These are phyloP conservation scores for Reticulitermes speratus DNA, from an alignment of 1,140 invertebrate species.

Conservation along the genomic window DNA sequence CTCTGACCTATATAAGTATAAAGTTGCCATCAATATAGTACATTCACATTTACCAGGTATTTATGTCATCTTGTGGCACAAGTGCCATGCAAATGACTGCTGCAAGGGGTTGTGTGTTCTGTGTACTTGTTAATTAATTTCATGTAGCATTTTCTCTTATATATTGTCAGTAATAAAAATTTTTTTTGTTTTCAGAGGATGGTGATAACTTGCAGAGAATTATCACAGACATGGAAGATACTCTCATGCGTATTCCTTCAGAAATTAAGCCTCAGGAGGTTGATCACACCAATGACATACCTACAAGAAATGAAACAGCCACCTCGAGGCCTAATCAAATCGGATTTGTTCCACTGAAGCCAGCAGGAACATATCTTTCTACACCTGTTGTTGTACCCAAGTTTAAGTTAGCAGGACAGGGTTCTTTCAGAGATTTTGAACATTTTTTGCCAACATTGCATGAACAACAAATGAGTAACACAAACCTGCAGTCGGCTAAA, in stretches of 20 bases:
- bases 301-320: not conserved
- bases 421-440: not conserved
- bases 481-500: not conserved
- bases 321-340: not conserved
- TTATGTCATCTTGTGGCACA: too few species aligned
- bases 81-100: too few species aligned
- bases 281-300: not conserved
- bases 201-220: not conserved
- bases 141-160: too few species aligned
- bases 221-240: not conserved
- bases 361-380: not conserved
- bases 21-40: too few species aligned
- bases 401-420: not conserved
- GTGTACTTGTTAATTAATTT: too few species aligned
- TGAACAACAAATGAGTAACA: too few species aligned
- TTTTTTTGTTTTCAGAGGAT: not conserved
- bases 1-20: too few species aligned
- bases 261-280: not conserved
- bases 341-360: not conserved
- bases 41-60: too few species aligned
- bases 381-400: not conserved
- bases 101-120: too few species aligned
- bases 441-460: not conserved
- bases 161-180: not conserved
- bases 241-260: not conserved